Evolutionary conservation across 23 tunicate species (phyloP).

Genomic region (Styela plicata): DNA sequence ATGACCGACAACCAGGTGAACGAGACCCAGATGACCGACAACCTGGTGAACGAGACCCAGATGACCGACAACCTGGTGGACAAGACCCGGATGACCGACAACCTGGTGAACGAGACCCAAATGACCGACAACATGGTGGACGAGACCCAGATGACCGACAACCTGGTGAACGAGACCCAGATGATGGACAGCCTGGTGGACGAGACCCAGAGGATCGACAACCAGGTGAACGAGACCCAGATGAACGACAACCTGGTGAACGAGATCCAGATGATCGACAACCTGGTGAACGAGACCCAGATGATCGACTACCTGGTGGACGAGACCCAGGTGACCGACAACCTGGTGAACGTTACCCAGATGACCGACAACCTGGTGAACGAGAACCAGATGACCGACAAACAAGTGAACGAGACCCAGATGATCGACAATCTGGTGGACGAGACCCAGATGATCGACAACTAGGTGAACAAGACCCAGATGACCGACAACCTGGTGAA

Average conservation of each 20-base stretch:
- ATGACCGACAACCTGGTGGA: neutral
- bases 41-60: neutral
- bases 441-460: slow-evolving; percentile 10
- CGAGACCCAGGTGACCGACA: slow-evolving; percentile 1
- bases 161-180: neutral
- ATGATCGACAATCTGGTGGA: neutral
- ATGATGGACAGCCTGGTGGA: neutral
- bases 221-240: neutral
- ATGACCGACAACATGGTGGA: neutral
- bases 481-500: neutral
- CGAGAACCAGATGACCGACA: neutral
- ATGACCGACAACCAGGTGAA: slow-evolving; percentile 3
- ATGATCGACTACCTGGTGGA: neutral
- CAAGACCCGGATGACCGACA: neutral
- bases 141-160: neutral
- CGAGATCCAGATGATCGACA: neutral
- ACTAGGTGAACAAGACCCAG: too few relatives aligned
- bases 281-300: neutral
- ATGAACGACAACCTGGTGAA: neutral
- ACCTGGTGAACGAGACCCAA: neutral
- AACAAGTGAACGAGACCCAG: neutral
- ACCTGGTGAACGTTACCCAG: too few relatives aligned
- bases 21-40: neutral
- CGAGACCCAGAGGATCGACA: neutral
- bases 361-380: neutral